Conservation (phyloP, 2,888 invertebrate genomes). For the Drymonia ruficornis region DNA sequence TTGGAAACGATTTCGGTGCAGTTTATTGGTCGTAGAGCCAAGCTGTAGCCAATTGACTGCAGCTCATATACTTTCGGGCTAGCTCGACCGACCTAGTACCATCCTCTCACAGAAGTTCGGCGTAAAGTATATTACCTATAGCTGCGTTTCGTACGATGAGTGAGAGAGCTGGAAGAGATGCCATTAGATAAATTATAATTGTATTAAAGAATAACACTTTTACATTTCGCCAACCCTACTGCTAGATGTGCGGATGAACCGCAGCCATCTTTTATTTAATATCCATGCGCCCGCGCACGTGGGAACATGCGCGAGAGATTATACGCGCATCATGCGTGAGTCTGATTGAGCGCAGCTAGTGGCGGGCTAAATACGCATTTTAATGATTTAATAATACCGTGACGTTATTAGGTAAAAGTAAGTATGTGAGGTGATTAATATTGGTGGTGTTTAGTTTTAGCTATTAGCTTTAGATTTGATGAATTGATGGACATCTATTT, state of each 20-base stretch:
- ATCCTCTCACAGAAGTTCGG: no score
- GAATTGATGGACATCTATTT: no score
- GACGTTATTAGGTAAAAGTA: background rate
- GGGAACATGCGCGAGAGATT: constrained; percentile 56
- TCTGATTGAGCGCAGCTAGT: constrained; percentile 25
- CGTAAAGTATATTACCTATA: no score
- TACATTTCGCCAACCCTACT: constrained; percentile 19
- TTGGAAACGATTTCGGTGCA: no score
- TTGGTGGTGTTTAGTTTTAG: background rate
- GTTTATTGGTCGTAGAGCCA: no score
- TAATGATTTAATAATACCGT: background rate
- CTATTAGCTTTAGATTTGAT: no score
- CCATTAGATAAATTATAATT: no score
- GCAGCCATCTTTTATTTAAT: constrained; percentile 72
- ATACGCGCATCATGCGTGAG: constrained; percentile 42
- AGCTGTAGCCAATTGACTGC: no score
- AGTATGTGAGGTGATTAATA: background rate
- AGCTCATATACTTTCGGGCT: no score
- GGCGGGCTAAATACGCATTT: constrained; percentile 1
- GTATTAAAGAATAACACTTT: background rate
- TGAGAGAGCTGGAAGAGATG: no score
- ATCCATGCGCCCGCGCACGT: constrained; percentile 48
- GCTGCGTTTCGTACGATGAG: no score
- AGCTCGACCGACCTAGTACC: no score
- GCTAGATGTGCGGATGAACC: constrained; percentile 55